Evolutionary conservation across 2,113 vertebrate genomes (phyloP).

Genomic region (Eulemur macaco): DNA sequence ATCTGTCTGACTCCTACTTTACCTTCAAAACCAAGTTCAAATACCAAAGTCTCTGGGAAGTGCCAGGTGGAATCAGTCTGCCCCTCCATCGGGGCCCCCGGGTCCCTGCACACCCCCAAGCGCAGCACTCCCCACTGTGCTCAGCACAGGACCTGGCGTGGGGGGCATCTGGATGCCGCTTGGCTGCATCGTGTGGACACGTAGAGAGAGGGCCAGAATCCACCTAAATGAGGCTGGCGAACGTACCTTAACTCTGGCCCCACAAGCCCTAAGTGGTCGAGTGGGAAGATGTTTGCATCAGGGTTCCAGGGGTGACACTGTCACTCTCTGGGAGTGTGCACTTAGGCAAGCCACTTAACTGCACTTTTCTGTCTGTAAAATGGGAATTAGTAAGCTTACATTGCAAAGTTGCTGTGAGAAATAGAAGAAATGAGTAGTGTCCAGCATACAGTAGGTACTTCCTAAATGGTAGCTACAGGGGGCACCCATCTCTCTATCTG

Average conservation of each 20-base stretch:
- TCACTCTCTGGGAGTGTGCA: background rate
- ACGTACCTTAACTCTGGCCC: background rate
- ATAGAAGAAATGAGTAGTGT: background rate
- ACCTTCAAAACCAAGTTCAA: background rate
- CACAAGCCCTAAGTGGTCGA: no score
- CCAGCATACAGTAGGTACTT: background rate
- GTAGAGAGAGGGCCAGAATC: background rate
- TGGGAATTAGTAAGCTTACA: background rate
- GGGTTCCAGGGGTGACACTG: background rate
- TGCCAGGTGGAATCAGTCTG: background rate
- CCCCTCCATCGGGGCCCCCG: background rate
- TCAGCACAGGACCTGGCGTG: background rate
- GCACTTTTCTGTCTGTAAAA: background rate
- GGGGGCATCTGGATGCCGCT: rapidly evolving
- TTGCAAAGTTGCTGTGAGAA: background rate
- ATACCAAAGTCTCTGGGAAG: background rate
- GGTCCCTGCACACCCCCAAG: no score
- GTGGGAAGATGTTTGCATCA: background rate
- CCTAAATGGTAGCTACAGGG: background rate
- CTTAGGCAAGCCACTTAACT: background rate
- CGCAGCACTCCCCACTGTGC: background rate
- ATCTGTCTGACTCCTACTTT: background rate
- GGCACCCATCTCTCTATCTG: background rate
- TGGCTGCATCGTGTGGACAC: background rate
- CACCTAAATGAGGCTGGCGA: background rate